A percentile compares a stretch with the other conserved stretches of the same genome.
phyloP scores from a whole-genome alignment of 2,113 vertebrate genomes.

The Microcebus jonahi region DNA sequence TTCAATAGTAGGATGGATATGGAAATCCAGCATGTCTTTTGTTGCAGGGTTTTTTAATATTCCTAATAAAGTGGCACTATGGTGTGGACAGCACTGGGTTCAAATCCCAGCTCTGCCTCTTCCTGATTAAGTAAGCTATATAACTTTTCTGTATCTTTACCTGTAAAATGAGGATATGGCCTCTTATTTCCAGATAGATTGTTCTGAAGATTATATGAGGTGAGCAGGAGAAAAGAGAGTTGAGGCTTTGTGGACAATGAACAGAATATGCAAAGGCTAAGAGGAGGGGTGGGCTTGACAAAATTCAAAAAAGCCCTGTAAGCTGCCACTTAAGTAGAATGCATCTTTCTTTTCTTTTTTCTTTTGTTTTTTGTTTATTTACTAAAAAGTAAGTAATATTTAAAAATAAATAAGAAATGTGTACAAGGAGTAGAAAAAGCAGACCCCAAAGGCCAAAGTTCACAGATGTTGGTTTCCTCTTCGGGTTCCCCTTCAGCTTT shows the following conservation, averaged over 20 bases:
- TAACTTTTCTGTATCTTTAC: neutral
- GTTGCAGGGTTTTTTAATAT: neutral
- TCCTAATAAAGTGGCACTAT: rapidly evolving
- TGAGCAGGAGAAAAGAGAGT: neutral
- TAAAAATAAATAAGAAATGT: neutral
- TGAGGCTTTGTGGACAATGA: neutral
- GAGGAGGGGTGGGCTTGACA: neutral
- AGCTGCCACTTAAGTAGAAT: neutral
- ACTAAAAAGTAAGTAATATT: neutral
- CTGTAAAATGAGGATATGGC: neutral
- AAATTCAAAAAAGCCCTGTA: neutral
- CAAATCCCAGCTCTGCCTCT: neutral
- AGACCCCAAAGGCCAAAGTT: neutral
- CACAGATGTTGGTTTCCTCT: neutral
- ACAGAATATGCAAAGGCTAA: neutral
- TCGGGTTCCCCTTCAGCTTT: neutral
- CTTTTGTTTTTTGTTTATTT: too few species aligned
- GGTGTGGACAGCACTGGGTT: neutral
- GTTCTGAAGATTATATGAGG: neutral
- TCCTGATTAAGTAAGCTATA: neutral
- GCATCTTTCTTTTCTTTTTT: neutral
- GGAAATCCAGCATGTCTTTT: neutral
- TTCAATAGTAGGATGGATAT: neutral
- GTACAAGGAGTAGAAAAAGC: neutral
- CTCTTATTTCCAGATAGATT: neutral